Percentiles rank a stretch among this genome's conserved stretches.
Evolutionary conservation across 64 coral and sea anemone species (phyloP).

Genomic region (Porites australiensis): DNA sequence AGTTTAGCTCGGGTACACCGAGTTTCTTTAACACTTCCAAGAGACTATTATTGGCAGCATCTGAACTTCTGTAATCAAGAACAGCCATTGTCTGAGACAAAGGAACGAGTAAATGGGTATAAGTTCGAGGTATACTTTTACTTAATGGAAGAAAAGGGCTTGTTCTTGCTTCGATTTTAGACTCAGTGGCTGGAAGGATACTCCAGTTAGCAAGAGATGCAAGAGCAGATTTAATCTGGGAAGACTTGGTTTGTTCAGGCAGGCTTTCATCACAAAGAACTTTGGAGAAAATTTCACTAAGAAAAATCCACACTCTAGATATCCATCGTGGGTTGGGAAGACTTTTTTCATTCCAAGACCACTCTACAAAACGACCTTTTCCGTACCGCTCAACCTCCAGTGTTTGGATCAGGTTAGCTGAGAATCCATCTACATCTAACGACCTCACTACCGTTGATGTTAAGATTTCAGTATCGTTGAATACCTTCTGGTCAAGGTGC

Average conservation of each 20-base stretch:
- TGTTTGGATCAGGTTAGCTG: background rate
- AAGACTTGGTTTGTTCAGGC: background rate
- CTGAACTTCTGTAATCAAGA: background rate
- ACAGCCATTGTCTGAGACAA: background rate
- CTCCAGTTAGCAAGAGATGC: constrained; percentile 32
- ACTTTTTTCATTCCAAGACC: background rate
- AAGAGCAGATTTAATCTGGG: background rate
- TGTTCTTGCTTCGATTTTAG: background rate
- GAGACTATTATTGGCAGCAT: background rate
- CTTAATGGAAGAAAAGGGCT: too few relatives aligned
- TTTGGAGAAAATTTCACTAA: background rate
- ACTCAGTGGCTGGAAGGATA: constrained; percentile 46
- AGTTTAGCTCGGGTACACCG: constrained; percentile 7
- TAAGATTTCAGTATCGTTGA: background rate
- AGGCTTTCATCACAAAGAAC: background rate
- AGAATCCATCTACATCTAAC: constrained; percentile 23
- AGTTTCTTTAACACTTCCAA: background rate
- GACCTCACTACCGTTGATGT: constrained; percentile 1
- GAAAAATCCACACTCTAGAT: constrained; percentile 34
- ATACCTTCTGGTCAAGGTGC: background rate
- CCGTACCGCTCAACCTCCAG: background rate
- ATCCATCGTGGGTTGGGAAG: constrained; percentile 28
- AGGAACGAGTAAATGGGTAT: background rate
- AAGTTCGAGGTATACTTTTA: too few relatives aligned
- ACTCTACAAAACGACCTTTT: constrained; percentile 11